Evolutionary conservation across 2,797 vertebrate species (phyloP).

Genomic region (Oryzias sinensis): DNA sequence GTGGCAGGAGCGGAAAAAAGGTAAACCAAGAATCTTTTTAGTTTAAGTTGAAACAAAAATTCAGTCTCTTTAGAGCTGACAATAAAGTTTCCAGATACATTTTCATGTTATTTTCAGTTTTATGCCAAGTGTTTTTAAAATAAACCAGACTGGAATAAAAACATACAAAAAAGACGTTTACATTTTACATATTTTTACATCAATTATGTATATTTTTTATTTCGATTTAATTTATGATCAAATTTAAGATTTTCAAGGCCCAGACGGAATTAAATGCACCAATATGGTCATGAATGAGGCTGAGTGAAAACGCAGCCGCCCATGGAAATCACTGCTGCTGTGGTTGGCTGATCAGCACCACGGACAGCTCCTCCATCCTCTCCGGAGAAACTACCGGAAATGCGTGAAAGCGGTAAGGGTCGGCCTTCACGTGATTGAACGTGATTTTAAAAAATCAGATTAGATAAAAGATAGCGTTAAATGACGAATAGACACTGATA

Average conservation of each 20-base stretch:
- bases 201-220: too few relatives aligned
- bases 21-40: neutral
- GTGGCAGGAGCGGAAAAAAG: conserved; percentile 27
- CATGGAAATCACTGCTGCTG: neutral
- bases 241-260: too few relatives aligned
- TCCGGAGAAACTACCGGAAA: neutral
- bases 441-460: neutral
- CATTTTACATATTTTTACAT: too few relatives aligned
- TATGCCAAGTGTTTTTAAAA: neutral
- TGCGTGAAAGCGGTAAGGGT: too few relatives aligned
- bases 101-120: conserved; percentile 46
- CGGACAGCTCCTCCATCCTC: conserved; percentile 44
- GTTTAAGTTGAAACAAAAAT: too few relatives aligned
- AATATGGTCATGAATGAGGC: neutral
- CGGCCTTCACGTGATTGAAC: neutral
- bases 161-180: too few relatives aligned
- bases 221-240: too few relatives aligned
- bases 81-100: conserved; percentile 1
- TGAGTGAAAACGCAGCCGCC: neutral
- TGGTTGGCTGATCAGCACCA: conserved; percentile 54
- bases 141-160: too few relatives aligned
- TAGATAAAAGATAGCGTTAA: too few relatives aligned
- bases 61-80: too few relatives aligned
- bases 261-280: too few relatives aligned
- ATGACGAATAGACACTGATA: neutral